Evolutionary conservation across 1,140 invertebrate species (phyloP).

Genomic region (Macrostomum lignano): DNA sequence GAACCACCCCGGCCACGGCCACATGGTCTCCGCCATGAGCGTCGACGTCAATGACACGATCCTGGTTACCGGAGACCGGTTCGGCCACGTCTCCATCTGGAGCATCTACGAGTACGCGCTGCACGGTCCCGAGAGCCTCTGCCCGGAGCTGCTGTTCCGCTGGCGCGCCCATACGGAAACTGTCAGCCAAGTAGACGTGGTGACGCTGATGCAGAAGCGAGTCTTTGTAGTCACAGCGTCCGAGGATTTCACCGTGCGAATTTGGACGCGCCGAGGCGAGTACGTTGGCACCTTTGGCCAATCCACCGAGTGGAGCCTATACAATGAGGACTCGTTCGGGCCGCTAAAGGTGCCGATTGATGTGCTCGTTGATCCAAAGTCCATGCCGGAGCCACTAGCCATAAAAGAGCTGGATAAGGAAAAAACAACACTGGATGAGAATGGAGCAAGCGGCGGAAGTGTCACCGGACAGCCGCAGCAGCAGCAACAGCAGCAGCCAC

Average conservation of each 20-base stretch:
- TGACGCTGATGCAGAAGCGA: constrained; percentile 15
- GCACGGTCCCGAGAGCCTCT: constrained; percentile 10
- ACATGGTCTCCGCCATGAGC: background rate
- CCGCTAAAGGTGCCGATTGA: constrained; percentile 28
- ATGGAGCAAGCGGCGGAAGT: too few species aligned
- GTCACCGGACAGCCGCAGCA: too few species aligned
- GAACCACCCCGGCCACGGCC: too few species aligned
- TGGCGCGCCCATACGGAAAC: constrained; percentile 25
- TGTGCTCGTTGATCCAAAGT: constrained; percentile 24
- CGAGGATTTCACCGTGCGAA: constrained; percentile 21
- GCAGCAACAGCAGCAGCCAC: too few species aligned
- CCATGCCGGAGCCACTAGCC: constrained; percentile 20
- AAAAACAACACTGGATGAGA: too few species aligned
- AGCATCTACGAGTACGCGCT: constrained; percentile 18
- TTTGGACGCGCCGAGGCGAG: constrained; percentile 24
- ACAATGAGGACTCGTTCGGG: constrained; percentile 17
- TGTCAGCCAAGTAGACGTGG: constrained; percentile 15
- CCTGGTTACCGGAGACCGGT: constrained; percentile 18
- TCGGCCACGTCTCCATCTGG: constrained; percentile 23
- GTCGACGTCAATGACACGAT: constrained; percentile 10
- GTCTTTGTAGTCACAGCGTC: constrained; percentile 21
- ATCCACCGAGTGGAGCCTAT: constrained; percentile 21
- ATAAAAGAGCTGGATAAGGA: too few species aligned
- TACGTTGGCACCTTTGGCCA: constrained; percentile 27
- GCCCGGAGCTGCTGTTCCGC: constrained; percentile 16